These are phyloP conservation scores for Rhagonycha lutea DNA, from an alignment of 2,888 invertebrate species.

Conservation along the genomic window DNA sequence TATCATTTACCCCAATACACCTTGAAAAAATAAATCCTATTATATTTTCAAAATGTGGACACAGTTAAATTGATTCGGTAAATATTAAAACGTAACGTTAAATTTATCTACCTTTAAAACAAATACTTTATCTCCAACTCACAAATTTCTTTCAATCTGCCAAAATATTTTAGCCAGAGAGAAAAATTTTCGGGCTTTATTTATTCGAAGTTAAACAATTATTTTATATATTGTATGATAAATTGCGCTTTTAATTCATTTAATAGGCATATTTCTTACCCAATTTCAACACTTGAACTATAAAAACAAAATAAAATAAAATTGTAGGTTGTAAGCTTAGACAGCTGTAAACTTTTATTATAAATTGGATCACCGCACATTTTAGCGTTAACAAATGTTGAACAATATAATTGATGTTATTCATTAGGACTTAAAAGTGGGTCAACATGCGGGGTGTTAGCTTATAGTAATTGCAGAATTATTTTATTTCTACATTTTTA, in stretches of 20 bases:
- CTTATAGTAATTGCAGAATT: constrained; percentile 9
- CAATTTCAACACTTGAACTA: constrained; percentile 7
- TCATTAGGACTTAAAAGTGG: constrained; percentile 7
- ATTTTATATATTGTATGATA: constrained; percentile 8
- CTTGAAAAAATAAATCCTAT: constrained; percentile 21
- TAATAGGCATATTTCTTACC: constrained; percentile 10
- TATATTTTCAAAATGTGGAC: constrained; percentile 26
- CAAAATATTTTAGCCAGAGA: constrained; percentile 8
- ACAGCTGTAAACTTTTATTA: constrained; percentile 7
- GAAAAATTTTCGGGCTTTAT: constrained; percentile 17
- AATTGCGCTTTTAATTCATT: constrained; percentile 14
- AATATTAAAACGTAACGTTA: constrained; percentile 20
- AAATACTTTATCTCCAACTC: constrained; percentile 9
- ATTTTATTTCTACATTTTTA: constrained; percentile 2
- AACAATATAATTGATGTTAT: constrained; percentile 17
- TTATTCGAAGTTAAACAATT: constrained; percentile 7
- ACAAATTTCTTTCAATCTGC: constrained; percentile 2
- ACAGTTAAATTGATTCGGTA: constrained; percentile 26
- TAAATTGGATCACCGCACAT: constrained; percentile 9
- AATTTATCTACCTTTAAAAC: constrained; percentile 23
- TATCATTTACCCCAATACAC: constrained; percentile 23
- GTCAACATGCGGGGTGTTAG: constrained; percentile 6
- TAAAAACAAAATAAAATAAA: constrained; percentile 1
- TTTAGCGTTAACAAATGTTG: constrained; percentile 15
- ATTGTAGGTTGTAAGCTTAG: constrained; percentile 1